Evolutionary conservation across 2,888 invertebrate species (phyloP), one percentile per base, ranked within the genome.

Genomic region (Molanna angustata): DNA sequence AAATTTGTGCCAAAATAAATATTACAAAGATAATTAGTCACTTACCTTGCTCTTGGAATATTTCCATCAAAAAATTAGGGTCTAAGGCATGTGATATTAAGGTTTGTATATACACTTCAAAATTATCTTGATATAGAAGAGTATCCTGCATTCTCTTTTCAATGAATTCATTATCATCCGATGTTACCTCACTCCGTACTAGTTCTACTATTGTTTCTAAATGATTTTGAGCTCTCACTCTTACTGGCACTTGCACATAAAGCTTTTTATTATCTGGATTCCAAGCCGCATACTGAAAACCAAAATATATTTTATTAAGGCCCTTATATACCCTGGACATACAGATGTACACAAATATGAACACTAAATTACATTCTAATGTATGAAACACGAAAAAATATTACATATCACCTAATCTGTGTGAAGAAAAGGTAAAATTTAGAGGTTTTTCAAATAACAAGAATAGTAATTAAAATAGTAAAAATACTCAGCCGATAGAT

Each of bases 41-140:
- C 61, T 63, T 69, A 91, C 93, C 93, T 81, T 90, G 87, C 66
- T 93, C 93, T 66, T 89, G 87, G 63, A 90, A 89, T 66, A 94
- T 93, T 78, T 94, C 93, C 44, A 85, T 86, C 14, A 93, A 79
- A 67, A 94, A 94, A 73, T 90, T 92, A 3, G 90, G 88, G 71
- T 94, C 93, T 59, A 94, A 73, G 4, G 91, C 90, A 69, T 93
- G 93, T 2, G 93, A 93, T 65, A 93, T 90, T 64, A 94, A 79
- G 2, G 92, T 92, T 69, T 94, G 93, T 67, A 94, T 87, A 65
- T 91, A 94, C 35, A 94, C 91, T 76, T 92, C 92, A 67, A 93
- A 94, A 67, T 89, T 88, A 65, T 91, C 91, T 65, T 90, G 87
- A 71, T 88, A 89, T 63, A 83, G 82, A 62, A 86, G 81, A 49